phyloP scores from a whole-genome alignment of 2,888 invertebrate genomes.

The Thymelicus acteon region DNA sequence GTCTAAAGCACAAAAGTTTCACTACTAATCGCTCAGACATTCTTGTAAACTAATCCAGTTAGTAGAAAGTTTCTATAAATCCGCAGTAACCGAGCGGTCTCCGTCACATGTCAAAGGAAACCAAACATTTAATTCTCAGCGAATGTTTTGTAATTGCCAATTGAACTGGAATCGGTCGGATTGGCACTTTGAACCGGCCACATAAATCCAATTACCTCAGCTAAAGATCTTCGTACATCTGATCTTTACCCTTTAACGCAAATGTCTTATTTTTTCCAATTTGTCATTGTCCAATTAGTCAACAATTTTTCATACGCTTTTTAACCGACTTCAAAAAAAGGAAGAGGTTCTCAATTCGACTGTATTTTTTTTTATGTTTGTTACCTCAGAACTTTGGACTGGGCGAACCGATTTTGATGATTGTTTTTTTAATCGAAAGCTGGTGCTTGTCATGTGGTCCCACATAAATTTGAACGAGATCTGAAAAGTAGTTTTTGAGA shows the following conservation, averaged over 20 bases:
- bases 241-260: not conserved
- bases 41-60: constrained; percentile 15
- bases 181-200: constrained; percentile 16
- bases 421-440: too few relatives aligned
- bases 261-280: too few relatives aligned
- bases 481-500: too few relatives aligned
- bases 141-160: constrained; percentile 11
- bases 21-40: not conserved
- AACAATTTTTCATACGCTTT: too few relatives aligned
- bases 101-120: constrained; percentile 20
- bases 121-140: constrained; percentile 29
- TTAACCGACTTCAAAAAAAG: too few relatives aligned
- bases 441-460: too few relatives aligned
- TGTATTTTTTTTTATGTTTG: too few relatives aligned
- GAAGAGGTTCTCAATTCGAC: too few relatives aligned
- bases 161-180: constrained; percentile 20
- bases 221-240: constrained; percentile 9
- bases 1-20: not conserved
- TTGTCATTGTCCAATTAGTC: too few relatives aligned
- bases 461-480: too few relatives aligned
- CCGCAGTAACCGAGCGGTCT: constrained; percentile 4
- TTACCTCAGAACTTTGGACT: too few relatives aligned
- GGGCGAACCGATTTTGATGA: too few relatives aligned
- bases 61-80: constrained; percentile 30
- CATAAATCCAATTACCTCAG: constrained; percentile 27